A percentile compares a stretch with the other conserved stretches of the same genome.
phyloP scores from a whole-genome alignment of 2,888 invertebrate species.

The Dorcus hopei region DNA sequence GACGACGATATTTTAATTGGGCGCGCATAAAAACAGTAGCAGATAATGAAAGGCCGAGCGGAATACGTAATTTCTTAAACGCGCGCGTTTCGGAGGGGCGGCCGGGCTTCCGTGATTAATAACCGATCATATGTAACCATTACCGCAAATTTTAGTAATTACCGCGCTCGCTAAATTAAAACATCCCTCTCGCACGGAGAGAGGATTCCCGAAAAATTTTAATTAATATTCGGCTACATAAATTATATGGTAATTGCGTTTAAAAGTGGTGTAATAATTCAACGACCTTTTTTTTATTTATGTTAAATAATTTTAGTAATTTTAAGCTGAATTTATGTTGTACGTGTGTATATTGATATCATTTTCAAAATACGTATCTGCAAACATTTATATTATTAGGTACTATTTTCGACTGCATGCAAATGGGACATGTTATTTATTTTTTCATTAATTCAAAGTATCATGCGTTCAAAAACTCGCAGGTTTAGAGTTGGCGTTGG shows the following conservation, averaged over 20 bases:
- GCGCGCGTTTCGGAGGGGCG: slow-evolving; percentile 4
- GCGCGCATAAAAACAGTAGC: slow-evolving; percentile 34
- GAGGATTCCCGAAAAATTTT: no score
- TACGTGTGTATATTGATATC: background rate
- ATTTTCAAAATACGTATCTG: background rate
- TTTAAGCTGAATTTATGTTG: slow-evolving; percentile 5
- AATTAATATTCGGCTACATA: no score
- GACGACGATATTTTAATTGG: slow-evolving; percentile 42
- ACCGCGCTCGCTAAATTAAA: background rate
- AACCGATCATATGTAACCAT: background rate
- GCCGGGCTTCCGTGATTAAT: background rate
- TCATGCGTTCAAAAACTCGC: no score
- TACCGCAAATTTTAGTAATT: background rate
- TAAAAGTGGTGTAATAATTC: no score
- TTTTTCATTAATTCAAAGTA: background rate
- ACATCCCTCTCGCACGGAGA: no score
- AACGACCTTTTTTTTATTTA: no score
- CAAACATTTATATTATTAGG: background rate
- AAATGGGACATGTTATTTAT: background rate
- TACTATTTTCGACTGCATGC: background rate
- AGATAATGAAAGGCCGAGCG: slow-evolving; percentile 34
- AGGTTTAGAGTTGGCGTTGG: no score
- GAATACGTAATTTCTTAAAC: slow-evolving; percentile 32
- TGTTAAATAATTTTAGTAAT: no score
- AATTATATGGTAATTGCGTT: no score